A percentile compares a stretch with the other conserved stretches of the same genome.
phyloP scores from a whole-genome alignment of 2,113 vertebrate species.

The Oreochromis niloticus region DNA sequence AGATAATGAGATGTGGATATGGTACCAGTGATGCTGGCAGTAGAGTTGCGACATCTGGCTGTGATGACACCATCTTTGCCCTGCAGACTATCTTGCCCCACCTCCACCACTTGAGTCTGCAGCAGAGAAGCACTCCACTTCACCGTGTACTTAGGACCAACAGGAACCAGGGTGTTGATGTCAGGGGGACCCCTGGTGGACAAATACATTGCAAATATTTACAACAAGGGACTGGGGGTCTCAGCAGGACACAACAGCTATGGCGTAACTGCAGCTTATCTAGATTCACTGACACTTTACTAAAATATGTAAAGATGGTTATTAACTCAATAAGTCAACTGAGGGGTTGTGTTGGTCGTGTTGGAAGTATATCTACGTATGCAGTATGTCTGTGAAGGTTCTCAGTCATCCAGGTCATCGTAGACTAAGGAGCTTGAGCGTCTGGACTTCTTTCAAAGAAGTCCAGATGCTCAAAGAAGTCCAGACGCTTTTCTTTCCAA shows the following conservation, averaged over 20 bases:
- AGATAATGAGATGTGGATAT: background rate
- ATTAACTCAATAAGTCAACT: background rate
- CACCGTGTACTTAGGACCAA: constrained; percentile 26
- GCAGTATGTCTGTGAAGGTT: too few species aligned
- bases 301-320: background rate
- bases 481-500: too few species aligned
- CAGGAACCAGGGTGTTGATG: constrained; percentile 27
- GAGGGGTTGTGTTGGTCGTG: background rate
- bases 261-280: background rate
- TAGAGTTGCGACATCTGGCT: background rate
- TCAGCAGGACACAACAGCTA: background rate
- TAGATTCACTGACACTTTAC: background rate
- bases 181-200: constrained; percentile 36
- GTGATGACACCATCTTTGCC: background rate
- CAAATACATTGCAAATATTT: background rate
- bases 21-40: background rate
- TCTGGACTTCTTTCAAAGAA: too few species aligned
- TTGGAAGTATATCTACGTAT: background rate
- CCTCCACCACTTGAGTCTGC: constrained; percentile 42
- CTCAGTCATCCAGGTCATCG: too few species aligned
- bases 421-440: too few species aligned
- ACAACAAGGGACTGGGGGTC: background rate
- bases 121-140: constrained; percentile 31
- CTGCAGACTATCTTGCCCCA: constrained; percentile 26
- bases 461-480: too few species aligned